Conservation (phyloP, 2,113 vertebrate species). For the Eonycteris spelaea region DNA sequence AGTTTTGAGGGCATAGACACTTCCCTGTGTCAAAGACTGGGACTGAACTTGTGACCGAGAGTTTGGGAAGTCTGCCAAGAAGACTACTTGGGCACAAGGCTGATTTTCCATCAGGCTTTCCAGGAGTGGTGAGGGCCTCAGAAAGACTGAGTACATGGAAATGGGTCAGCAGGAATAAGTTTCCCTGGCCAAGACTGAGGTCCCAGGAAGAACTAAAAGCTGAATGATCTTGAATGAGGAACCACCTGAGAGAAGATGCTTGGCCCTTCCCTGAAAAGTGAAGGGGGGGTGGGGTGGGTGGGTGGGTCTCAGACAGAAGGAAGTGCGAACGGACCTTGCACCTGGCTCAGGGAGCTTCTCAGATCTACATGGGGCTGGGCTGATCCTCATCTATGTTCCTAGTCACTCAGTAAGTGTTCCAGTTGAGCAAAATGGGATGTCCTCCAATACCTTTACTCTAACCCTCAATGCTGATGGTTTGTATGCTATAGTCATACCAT, state of each 20-base stretch:
- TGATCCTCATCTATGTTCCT: not conserved
- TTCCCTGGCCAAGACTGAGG: not conserved
- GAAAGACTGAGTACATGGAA: not conserved
- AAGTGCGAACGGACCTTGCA: not conserved
- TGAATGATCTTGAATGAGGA: not conserved
- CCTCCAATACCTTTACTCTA: not conserved
- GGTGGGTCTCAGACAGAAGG: not conserved
- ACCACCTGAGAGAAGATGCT: not conserved
- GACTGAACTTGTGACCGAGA: not conserved
- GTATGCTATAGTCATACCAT: no score
- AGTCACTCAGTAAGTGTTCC: not conserved
- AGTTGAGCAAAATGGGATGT: not conserved
- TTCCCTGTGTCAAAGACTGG: not conserved
- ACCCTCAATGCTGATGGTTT: not conserved
- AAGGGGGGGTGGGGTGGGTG: no score
- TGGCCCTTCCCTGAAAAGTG: not conserved
- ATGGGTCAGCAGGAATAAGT: not conserved
- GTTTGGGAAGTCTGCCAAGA: not conserved
- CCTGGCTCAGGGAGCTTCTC: not conserved
- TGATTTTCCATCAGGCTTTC: not conserved
- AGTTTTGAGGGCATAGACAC: not conserved
- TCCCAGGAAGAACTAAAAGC: not conserved
- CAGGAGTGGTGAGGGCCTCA: rapidly evolving
- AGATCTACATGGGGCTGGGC: rapidly evolving
- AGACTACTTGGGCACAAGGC: not conserved